Base-by-base conservation (phyloP, 1,140 invertebrate species). In the Megalopta genalis region DNA sequence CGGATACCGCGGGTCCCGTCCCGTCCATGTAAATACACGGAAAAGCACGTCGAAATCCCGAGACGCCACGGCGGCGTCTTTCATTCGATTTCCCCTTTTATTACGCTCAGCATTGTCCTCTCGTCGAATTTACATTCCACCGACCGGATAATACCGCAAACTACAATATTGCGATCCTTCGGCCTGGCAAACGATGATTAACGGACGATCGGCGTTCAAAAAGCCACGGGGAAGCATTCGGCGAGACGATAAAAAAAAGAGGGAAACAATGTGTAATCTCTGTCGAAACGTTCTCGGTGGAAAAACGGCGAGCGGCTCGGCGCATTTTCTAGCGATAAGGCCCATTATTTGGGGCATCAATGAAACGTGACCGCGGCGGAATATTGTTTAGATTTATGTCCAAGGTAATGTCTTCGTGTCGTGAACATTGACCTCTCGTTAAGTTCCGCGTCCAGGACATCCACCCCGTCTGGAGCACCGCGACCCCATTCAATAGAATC, bases 351-450 rank as follows among this genome's bases (percentile, higher is more conserved):
- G 49, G 18, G 18, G 49, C 49, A 52, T 52, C 16, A 52, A 52
- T 52, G 49, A 21, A 52, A 52, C 49, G 49, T 52, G 49, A 52
- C 49, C n/a, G 54, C 8, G 7, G 21, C 21, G 9, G 54, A 9
- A 57, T 57, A 57, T 57, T n/a, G 54, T n/a, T 57, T 57, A 57
- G 54, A 57, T 57, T 57, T n/a, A 57, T 57, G 54, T 57, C 54
- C 54, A 57, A 57, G 21, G 54, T n/a, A 57, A 57, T 57, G 54
- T 57, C 54, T 57, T 57, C 54, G 54, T 57, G n/a, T 57, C n/a
- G 54, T 57, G 54, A 57, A 57, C 54, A 57, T 57, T 57, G 54
- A 57, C 54, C 54, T 57, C 54, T 57, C 54, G 54, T 57, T 57
- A 57, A n/a, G 54, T 57, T 57, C 54, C 54, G 54, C 54, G n/a